Evolutionary conservation across 2,113 vertebrate species (phyloP), one percentile per base, ranked within the genome.

Genomic region (Chionis minor): DNA sequence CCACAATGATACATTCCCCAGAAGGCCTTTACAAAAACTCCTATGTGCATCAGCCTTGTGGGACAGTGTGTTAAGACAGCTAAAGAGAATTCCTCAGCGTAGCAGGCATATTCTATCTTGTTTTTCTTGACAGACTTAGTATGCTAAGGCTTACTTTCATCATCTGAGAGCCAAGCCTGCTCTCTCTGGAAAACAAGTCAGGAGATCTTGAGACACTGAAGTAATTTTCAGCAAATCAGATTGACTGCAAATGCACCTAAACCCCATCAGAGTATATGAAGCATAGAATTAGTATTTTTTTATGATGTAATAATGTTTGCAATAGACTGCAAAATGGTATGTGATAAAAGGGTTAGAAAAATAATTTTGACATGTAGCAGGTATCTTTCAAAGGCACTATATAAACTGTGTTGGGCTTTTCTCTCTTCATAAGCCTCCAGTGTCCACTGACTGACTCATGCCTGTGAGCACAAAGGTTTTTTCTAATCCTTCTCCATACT

Each of bases 11-110:
- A 98, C 97, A 98, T 90, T 94, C 59, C 87, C 98, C 95, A 94
- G 94, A 97, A 94, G 35, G 84, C 96, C 98, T 97, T 99, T 99
- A 99, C 99, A 99, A 99, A 99, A 99, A 99, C 99, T 97, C 97
- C 6, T 6, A 6, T 8, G 9, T 35, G 33, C 30, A 3, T n/a
- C 40, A 86, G n/a, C 16, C 20, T 40, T 12, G 18, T 44, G 19
- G 33, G 15, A 77, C 7, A 12, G 23, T 3, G 0, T 35, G 44
- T 12, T 30, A 22, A 77, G 22, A 38, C 42, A 83, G 30, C 27
- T 30, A 35, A 47, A 80, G 26, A 59, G 51, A 49, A 58, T n/a
- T 67, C 23, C 51, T 15, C 22, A 66, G 38, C 56, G 33, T 12
- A 33, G 15, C 4, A 4, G 8, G 15, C 2, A 2, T 14, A 32